These are phyloP conservation scores for Augiades crinisus DNA, from an alignment of 2,888 invertebrate species.

Conservation along the genomic window DNA sequence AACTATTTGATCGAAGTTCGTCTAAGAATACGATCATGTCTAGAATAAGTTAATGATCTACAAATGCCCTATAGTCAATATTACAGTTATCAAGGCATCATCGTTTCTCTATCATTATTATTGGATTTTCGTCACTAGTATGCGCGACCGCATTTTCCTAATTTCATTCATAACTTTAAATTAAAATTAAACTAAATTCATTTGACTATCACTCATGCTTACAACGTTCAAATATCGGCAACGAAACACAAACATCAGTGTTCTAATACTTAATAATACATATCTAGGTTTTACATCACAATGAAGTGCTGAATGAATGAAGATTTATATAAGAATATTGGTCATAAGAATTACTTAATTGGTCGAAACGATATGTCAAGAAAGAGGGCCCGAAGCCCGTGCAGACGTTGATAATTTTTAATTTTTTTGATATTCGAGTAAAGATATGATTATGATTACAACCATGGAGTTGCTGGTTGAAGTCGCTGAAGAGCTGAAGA, in stretches of 20 bases:
- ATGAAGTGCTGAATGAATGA: slow-evolving; percentile 69
- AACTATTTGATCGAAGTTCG: slow-evolving; percentile 74
- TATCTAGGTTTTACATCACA: slow-evolving; percentile 77
- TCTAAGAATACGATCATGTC: slow-evolving; percentile 68
- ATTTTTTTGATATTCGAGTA: slow-evolving; percentile 70
- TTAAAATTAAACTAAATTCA: slow-evolving; percentile 76
- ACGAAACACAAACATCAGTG: slow-evolving; percentile 64
- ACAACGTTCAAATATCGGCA: slow-evolving; percentile 65
- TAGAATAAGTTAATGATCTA: slow-evolving; percentile 77
- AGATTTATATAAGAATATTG: slow-evolving; percentile 60
- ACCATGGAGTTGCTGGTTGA: slow-evolving; percentile 59
- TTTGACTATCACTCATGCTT: slow-evolving; percentile 77
- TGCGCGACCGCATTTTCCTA: slow-evolving; percentile 81
- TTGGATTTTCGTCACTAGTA: slow-evolving; percentile 80
- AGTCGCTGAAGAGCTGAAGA: slow-evolving; percentile 59
- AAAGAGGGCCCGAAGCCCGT: slow-evolving; percentile 57
- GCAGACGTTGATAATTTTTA: slow-evolving; percentile 50
- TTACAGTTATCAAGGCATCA: slow-evolving; percentile 77
- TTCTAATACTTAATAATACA: slow-evolving; percentile 81
- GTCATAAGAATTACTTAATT: slow-evolving; percentile 66
- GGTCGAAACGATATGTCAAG: slow-evolving; percentile 77
- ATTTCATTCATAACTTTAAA: slow-evolving; percentile 76
- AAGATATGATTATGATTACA: slow-evolving; percentile 68
- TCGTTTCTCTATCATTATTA: slow-evolving; percentile 71
- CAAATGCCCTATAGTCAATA: slow-evolving; percentile 77